Evolutionary conservation across 2,888 invertebrate genomes (phyloP), one percentile per base, ranked within the genome.

Genomic region (Hyposoter didymator): DNA sequence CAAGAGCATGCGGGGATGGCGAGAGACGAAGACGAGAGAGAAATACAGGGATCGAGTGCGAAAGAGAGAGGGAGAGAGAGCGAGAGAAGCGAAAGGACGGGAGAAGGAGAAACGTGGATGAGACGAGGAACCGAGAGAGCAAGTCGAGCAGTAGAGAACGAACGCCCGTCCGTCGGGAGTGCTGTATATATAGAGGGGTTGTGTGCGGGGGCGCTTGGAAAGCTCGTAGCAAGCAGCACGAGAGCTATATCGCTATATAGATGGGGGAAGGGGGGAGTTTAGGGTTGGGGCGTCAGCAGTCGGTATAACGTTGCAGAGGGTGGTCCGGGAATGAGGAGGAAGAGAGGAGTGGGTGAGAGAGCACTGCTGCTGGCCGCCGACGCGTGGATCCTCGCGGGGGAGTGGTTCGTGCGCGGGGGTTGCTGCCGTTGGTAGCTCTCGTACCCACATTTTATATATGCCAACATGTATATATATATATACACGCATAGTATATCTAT

Each of bases 281-380:
- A 22, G 74, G 82, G 84, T 82, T 82, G 78, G 82, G 82, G 85
- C 78, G 82, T 85, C 82, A 78, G 85, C 82, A 82, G 78, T 85
- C 85, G 82, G 64, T 84, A 78, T 82, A 74, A 66, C 82, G 69
- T 45, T 62, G 78, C 82, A 64, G 78, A 70, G 82, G 70, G 78
- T 70, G 70, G 70, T 78, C 45, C 78, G 78, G 70, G 70, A 43
- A 45, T 52, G 78, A 52, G 78, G 69, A 14, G 12, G 69, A 62
- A 47, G 59, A 52, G 82, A 62, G 78, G 52, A 62, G 76, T 72
- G 85, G 80, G 83, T 78, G 85, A 85, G 85, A 83, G 83, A 85
- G 80, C 72, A 83, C 79, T 73, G 83, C 80, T 73, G 82, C 82
- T 85, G 83, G 76, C 80, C 80, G 85, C 85, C 85, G 85, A 85